Percentiles rank a stretch among this genome's conserved stretches.
These are phyloP conservation scores for Ageneiosus marmoratus DNA, from an alignment of 2,113 vertebrate genomes.

Conservation along the genomic window DNA sequence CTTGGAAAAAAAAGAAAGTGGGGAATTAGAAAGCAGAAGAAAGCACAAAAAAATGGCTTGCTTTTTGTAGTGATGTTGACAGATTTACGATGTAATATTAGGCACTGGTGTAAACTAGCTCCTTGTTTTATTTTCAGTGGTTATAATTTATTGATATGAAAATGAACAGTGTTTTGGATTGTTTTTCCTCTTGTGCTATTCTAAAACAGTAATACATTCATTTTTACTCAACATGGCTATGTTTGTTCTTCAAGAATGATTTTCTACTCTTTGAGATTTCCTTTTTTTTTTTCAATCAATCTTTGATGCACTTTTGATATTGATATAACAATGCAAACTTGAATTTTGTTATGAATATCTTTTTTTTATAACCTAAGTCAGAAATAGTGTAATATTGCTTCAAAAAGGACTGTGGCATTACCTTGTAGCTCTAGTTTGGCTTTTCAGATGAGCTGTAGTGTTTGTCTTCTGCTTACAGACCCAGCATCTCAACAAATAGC, in stretches of 20 bases:
- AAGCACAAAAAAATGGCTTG: constrained; percentile 30
- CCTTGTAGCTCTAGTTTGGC: constrained; percentile 40
- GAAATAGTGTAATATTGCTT: constrained; percentile 46
- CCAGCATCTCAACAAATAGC: constrained; percentile 67
- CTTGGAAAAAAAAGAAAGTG: constrained; percentile 41
- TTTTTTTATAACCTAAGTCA: constrained; percentile 52
- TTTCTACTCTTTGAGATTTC: constrained; percentile 44
- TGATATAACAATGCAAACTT: constrained; percentile 71
- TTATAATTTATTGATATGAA: constrained; percentile 54
- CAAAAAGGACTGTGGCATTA: constrained; percentile 59
- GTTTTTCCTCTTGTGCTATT: constrained; percentile 30
- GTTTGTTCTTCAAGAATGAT: constrained; percentile 34
- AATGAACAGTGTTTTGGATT: constrained; percentile 8
- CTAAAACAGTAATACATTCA: constrained; percentile 41
- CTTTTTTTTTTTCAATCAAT: constrained; percentile 44
- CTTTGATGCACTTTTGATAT: constrained; percentile 76
- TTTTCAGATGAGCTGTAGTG: constrained; percentile 48
- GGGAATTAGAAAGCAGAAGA: not conserved
- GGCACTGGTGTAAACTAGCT: constrained; percentile 55
- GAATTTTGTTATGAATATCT: constrained; percentile 73
- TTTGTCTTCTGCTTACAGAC: constrained; percentile 54
- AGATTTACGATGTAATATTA: constrained; percentile 42
- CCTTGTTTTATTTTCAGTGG: constrained; percentile 46
- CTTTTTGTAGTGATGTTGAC: constrained; percentile 24
- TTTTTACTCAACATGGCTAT: constrained; percentile 29